Evolutionary conservation across 2,888 invertebrate genomes (phyloP), one percentile per base, ranked within the genome.

Genomic region (Pseudococcus longispinus): DNA sequence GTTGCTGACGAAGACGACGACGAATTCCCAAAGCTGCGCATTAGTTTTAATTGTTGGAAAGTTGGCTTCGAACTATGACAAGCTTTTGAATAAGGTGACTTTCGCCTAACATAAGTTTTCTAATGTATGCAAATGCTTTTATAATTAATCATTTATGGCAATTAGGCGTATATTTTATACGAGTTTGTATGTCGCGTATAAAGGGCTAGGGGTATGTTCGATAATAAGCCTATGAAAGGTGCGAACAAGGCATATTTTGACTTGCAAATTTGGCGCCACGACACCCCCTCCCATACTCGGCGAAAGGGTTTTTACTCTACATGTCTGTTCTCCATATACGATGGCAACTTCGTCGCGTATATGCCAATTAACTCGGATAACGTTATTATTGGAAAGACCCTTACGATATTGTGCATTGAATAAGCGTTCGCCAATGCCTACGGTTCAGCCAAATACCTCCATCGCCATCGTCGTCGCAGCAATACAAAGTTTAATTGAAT

Each of bases 71-170:
- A 42, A 42, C 29, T 77, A 77, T 42, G 77, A 80, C 77, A 42
- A 80, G 77, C 77, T 80, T 80, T 80, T 80, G 77, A 80, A 80
- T 80, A 80, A 42, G 29, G 42, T 32, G 77, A 80, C 37, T 29
- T 70, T 60, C 23, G 60, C 60, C 60, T 23, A 60, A 23, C 60
- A 9, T 13, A 42, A 80, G 77, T 80, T 80, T 80, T 80, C 77
- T 80, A 80, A 80, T 84, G 60, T 84, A 84, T 84, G 84, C 84
- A 84, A 84, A 84, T 84, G 51, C 84, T 51, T 55, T 84, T 84
- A 84, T 84, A 84, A 84, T 84, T 84, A 84, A 84, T 84, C 84
- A 84, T 84, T 84, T 84, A 84, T 55, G 84, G 55, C 84, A 84
- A 84, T 84, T 84, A 84, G 84, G 84, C 55, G 84, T 84, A 55